Conservation (phyloP, 2,797 vertebrate genomes). For the Anguilla marmorata region DNA sequence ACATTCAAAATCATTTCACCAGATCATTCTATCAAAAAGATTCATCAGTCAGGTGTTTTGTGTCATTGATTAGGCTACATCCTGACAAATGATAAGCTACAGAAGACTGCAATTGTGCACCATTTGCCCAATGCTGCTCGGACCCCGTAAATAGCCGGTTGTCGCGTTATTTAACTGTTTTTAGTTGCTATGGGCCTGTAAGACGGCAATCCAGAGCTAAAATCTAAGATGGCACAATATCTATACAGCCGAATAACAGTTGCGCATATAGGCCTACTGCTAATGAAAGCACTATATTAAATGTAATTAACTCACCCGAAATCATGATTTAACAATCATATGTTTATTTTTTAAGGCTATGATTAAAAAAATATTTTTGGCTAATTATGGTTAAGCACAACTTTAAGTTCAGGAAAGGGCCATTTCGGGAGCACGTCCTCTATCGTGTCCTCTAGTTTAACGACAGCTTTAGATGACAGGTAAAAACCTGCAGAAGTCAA, state of each 20-base stretch:
- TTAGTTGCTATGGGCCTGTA: neutral
- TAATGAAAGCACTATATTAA: neutral
- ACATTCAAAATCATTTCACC: too few relatives aligned
- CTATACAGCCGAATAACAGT: neutral
- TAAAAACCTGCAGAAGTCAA: slow-evolving; percentile 35
- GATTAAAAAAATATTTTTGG: too few relatives aligned
- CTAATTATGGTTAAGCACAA: slow-evolving; percentile 3
- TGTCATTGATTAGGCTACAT: too few relatives aligned
- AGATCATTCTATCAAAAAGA: too few relatives aligned
- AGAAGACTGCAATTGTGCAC: too few relatives aligned
- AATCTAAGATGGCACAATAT: slow-evolving; percentile 54
- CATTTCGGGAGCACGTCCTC: slow-evolving; percentile 50
- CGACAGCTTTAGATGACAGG: neutral
- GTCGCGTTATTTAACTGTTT: neutral
- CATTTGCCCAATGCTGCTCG: too few relatives aligned
- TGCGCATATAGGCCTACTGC: neutral
- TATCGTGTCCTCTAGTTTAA: slow-evolving; percentile 45
- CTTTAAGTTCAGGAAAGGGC: slow-evolving; percentile 10
- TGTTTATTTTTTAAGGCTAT: too few relatives aligned
- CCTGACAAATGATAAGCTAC: too few relatives aligned
- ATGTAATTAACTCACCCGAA: neutral
- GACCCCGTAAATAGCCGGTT: too few relatives aligned
- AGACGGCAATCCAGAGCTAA: slow-evolving; percentile 43
- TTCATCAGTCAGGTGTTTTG: too few relatives aligned
- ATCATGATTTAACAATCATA: neutral